phyloP scores from a whole-genome alignment of 2,113 vertebrate species.

The Brachionichthys hirsutus region DNA sequence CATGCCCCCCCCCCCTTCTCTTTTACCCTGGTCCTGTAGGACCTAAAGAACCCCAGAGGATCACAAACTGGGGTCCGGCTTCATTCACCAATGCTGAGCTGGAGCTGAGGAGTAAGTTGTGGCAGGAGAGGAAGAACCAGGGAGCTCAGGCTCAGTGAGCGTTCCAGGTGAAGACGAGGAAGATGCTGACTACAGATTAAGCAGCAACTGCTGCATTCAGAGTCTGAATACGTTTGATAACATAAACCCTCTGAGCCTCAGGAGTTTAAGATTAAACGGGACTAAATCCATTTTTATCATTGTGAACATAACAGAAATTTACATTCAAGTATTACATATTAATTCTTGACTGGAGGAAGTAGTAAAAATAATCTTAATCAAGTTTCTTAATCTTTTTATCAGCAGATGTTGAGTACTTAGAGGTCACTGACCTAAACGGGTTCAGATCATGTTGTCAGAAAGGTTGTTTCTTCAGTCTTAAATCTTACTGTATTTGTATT shows the following conservation, averaged over 20 bases:
- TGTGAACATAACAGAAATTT: neutral
- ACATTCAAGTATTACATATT: no score
- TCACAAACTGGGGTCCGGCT: slow-evolving; percentile 90
- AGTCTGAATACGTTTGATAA: slow-evolving; percentile 6
- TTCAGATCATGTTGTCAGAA: no score
- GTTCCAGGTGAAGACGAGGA: neutral
- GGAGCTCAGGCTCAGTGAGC: slow-evolving; percentile 62
- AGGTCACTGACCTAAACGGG: no score
- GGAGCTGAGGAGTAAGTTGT: slow-evolving; percentile 82
- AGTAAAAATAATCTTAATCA: no score
- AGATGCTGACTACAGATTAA: neutral
- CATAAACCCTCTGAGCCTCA: neutral
- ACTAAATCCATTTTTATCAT: neutral
- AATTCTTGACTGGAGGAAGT: no score
- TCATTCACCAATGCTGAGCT: slow-evolving; percentile 87
- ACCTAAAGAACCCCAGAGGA: slow-evolving; percentile 81
- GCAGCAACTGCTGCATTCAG: neutral
- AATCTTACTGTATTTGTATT: no score
- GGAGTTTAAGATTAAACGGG: neutral
- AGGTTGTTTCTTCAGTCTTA: no score
- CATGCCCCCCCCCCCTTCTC: neutral
- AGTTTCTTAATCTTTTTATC: no score
- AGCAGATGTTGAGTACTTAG: no score
- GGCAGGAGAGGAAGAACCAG: slow-evolving; percentile 85
- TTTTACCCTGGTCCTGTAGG: slow-evolving; percentile 68